These are phyloP conservation scores for Macquaria ambigua DNA, from an alignment of 2,113 vertebrate species.

Conservation along the genomic window DNA sequence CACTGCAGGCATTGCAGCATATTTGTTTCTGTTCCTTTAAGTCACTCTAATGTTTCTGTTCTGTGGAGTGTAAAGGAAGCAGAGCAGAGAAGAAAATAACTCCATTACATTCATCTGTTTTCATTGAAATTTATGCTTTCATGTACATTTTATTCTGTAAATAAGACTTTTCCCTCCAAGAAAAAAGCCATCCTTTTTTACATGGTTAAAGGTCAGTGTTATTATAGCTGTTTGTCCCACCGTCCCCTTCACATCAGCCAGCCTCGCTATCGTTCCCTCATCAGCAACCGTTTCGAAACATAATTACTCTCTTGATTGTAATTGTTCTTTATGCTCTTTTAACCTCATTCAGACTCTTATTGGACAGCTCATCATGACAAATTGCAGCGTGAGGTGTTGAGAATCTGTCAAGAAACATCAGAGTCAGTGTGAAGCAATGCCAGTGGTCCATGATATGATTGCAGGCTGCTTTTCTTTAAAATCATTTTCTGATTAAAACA, in stretches of 20 bases:
- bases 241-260: neutral
- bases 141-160: neutral
- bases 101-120: neutral
- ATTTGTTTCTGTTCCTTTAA: neutral
- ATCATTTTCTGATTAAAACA: too few species aligned
- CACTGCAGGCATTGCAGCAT: neutral
- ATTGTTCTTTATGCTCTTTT: slow-evolving; percentile 47
- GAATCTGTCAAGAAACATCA: neutral
- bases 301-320: slow-evolving; percentile 34
- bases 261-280: neutral
- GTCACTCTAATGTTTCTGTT: neutral
- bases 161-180: neutral
- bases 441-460: neutral
- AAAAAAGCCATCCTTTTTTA: neutral
- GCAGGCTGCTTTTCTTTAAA: neutral
- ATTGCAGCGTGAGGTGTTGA: slow-evolving; percentile 18
- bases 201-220: slow-evolving; percentile 11
- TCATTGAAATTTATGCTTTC: neutral
- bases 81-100: neutral
- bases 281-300: slow-evolving; percentile 25
- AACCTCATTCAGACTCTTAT: slow-evolving; percentile 37
- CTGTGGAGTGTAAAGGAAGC: neutral
- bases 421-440: neutral
- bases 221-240: slow-evolving; percentile 15
- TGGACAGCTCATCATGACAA: slow-evolving; percentile 22